Conservation (phyloP, 2,113 vertebrate species). For the Ceyx melanurus region DNA sequence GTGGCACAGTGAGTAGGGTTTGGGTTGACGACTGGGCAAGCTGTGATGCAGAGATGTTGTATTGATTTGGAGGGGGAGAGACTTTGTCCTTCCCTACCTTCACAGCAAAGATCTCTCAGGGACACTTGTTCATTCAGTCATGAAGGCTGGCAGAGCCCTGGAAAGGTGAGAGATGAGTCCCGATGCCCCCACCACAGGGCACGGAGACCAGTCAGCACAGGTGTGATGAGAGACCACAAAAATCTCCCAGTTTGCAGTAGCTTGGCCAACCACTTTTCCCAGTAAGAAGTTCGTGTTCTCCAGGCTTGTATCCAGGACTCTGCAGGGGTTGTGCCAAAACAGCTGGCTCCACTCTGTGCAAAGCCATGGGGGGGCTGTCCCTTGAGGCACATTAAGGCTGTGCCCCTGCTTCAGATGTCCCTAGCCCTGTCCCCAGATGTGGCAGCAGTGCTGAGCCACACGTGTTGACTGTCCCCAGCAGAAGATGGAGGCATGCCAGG, state of each 20-base stretch:
- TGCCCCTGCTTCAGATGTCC: not conserved
- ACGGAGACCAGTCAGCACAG: too few species aligned
- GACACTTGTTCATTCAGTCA: accelerated
- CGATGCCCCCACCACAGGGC: accelerated
- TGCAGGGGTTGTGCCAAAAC: accelerated
- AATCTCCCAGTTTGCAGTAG: not conserved
- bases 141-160: not conserved
- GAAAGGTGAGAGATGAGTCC: not conserved
- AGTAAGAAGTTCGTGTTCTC: not conserved
- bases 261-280: not conserved
- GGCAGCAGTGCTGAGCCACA: not conserved
- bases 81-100: accelerated
- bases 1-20: not conserved
- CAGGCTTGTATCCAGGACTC: not conserved
- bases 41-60: accelerated
- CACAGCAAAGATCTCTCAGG: not conserved
- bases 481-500: not conserved
- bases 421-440: accelerated
- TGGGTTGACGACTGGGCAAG: accelerated
- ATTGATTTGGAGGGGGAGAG: not conserved
- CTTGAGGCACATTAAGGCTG: not conserved
- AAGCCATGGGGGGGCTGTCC: not conserved
- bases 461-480: not conserved
- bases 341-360: not conserved
- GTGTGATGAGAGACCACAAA: not conserved